Conservation (phyloP, 2,888 invertebrate genomes). For the Pandemis corylana region DNA sequence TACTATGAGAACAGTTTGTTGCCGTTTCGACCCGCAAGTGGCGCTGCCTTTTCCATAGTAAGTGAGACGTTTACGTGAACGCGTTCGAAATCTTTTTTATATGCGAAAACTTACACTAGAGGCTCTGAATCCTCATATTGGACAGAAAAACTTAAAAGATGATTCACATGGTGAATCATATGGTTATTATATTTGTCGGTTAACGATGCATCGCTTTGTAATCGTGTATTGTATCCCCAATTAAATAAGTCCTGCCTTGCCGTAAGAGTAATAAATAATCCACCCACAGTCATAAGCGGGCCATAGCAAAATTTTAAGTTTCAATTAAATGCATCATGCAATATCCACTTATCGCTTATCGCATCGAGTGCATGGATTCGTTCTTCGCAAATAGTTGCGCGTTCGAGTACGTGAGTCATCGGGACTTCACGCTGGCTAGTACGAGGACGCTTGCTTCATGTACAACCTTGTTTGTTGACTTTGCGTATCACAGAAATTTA, state of each 20-base stretch:
- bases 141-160: too few relatives aligned
- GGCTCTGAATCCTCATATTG: too few relatives aligned
- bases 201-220: not conserved
- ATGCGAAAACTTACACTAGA: too few relatives aligned
- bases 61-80: too few relatives aligned
- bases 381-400: not conserved
- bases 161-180: not conserved
- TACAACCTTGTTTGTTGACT: conserved; percentile 9
- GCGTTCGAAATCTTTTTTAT: too few relatives aligned
- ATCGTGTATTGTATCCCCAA: not conserved
- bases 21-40: too few relatives aligned
- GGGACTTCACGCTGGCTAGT: conserved; percentile 5
- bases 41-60: too few relatives aligned
- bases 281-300: not conserved
- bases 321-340: conserved; percentile 25
- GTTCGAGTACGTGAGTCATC: conserved; percentile 13
- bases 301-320: conserved; percentile 1
- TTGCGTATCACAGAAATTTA: conserved; percentile 14
- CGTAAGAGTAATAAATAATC: not conserved
- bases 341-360: conserved; percentile 16
- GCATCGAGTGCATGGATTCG: conserved; percentile 7
- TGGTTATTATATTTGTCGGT: not conserved
- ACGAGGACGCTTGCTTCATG: not conserved
- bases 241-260: too few relatives aligned
- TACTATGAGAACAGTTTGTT: too few relatives aligned